Conservation (phyloP, 1,140 invertebrate species). For the Drosophila malerkotliana region DNA sequence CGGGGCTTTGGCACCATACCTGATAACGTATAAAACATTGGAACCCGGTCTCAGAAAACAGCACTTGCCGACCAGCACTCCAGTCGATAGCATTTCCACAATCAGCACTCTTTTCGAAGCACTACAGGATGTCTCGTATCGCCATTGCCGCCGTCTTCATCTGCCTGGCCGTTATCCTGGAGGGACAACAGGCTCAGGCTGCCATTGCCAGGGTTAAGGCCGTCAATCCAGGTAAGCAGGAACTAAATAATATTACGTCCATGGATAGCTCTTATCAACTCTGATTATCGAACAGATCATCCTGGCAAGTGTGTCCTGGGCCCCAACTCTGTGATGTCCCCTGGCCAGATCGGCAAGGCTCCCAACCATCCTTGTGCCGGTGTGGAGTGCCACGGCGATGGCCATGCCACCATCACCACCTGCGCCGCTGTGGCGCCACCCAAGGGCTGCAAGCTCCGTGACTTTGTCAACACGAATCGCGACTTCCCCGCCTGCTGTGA, state of each 20-base stretch:
- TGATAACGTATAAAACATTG: constrained; percentile 70
- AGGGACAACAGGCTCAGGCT: constrained; percentile 30
- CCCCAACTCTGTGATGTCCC: constrained; percentile 53
- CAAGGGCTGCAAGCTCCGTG: constrained; percentile 76
- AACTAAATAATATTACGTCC: background rate
- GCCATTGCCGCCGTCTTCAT: constrained; percentile 27
- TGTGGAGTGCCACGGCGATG: constrained; percentile 53
- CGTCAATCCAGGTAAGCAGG: constrained; percentile 64
- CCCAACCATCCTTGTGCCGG: constrained; percentile 70
- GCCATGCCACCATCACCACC: constrained; percentile 60
- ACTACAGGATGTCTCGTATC: constrained; percentile 47
- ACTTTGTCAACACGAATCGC: constrained; percentile 76
- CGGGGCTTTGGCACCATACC: constrained; percentile 30
- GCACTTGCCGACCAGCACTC: constrained; percentile 49
- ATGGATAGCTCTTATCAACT: background rate
- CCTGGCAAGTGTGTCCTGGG: constrained; percentile 73
- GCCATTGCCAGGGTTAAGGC: constrained; percentile 50
- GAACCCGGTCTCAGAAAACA: constrained; percentile 25
- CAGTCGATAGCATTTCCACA: constrained; percentile 26
- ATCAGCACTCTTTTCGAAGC: background rate
- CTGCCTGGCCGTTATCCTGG: constrained; percentile 30
- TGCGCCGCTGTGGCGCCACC: constrained; percentile 63
- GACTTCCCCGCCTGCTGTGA: constrained; percentile 71
- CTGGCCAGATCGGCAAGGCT: constrained; percentile 64
- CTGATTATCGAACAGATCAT: constrained; percentile 32